Evolutionary conservation across 1,140 invertebrate species (phyloP).

Genomic region (Whitmania pigra): DNA sequence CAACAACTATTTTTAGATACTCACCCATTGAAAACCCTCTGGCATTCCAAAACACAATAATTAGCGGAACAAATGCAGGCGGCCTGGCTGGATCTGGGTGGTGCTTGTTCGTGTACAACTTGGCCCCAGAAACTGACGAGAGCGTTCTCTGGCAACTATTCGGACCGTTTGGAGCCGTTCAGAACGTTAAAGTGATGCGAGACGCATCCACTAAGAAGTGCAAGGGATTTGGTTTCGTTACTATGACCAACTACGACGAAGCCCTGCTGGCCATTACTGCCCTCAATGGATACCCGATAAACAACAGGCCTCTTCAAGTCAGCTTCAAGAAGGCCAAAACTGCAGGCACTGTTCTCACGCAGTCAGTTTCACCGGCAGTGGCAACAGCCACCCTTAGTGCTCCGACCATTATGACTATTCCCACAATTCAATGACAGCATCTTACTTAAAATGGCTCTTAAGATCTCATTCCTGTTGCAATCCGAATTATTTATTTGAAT

Average conservation of each 20-base stretch:
- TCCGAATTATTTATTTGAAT: too few species aligned
- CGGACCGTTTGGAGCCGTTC: constrained; percentile 94
- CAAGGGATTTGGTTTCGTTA: constrained; percentile 99
- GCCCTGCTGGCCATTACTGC: constrained; percentile 92
- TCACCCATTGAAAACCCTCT: constrained; percentile 34
- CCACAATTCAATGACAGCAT: not conserved
- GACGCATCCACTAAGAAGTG: constrained; percentile 97
- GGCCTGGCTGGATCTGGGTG: constrained; percentile 48
- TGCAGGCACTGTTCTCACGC: not conserved
- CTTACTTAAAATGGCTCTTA: too few species aligned
- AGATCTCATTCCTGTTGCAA: too few species aligned
- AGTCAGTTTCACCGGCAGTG: not conserved
- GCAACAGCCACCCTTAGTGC: not conserved
- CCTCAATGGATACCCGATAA: constrained; percentile 90
- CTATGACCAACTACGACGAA: constrained; percentile 99
- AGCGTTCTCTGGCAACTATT: constrained; percentile 97
- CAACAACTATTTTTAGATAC: constrained; percentile 27
- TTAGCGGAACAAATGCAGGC: not conserved
- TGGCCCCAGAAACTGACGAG: constrained; percentile 94
- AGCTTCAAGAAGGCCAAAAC: constrained; percentile 55
- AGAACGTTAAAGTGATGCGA: constrained; percentile 87
- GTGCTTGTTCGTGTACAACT: constrained; percentile 98
- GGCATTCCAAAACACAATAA: not conserved
- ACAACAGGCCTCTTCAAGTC: constrained; percentile 92
- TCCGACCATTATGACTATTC: constrained; percentile 15